Conservation (phyloP, 2,797 vertebrate genomes). For the Poliocrania exsul region DNA sequence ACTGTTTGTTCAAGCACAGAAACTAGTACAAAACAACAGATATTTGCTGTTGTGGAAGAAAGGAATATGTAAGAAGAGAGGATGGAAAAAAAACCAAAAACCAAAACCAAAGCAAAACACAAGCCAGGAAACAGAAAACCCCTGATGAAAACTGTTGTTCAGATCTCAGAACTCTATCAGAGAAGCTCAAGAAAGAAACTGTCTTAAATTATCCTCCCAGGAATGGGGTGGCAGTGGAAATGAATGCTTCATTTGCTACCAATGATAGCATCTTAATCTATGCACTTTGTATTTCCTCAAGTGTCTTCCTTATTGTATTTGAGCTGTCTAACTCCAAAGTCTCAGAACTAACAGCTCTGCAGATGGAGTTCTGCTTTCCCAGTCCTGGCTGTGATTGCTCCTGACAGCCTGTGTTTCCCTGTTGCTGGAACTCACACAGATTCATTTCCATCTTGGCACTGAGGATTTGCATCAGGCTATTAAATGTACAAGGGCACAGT, state of each 20-base stretch:
- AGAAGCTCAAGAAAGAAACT: neutral
- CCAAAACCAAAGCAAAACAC: neutral
- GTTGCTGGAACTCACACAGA: neutral
- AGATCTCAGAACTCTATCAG: neutral
- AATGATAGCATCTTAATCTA: neutral
- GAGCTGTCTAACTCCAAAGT: neutral
- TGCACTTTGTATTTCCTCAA: neutral
- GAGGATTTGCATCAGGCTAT: neutral
- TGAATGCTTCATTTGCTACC: neutral
- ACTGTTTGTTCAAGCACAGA: neutral
- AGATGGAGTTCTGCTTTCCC: neutral
- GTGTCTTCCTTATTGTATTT: neutral
- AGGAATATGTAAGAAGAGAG: neutral
- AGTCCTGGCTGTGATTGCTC: neutral
- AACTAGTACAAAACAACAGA: neutral
- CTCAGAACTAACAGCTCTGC: slow-evolving; percentile 8
- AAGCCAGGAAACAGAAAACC: neutral
- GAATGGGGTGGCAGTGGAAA: neutral
- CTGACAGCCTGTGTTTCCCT: slow-evolving; percentile 9
- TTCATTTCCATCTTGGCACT: neutral
- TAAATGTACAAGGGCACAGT: neutral
- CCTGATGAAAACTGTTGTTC: neutral
- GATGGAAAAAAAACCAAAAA: neutral
- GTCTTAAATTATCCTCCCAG: neutral
- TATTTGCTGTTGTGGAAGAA: neutral